Evolutionary conservation across 2,888 invertebrate species (phyloP).

Genomic region (Leistus spinibarbis): DNA sequence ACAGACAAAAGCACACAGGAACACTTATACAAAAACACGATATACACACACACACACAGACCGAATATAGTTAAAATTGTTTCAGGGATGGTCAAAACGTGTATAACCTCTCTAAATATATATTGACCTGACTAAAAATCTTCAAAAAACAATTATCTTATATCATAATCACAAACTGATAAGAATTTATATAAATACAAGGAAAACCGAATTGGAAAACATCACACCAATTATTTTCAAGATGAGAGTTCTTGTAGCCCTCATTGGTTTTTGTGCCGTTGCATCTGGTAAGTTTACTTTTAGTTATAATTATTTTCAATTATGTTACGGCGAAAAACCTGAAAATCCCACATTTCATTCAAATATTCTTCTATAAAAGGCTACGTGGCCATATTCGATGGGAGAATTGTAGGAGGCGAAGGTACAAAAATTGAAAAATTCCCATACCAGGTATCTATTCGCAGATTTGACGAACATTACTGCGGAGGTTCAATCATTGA

Average conservation of each 20-base stretch:
- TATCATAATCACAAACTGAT: too few relatives aligned
- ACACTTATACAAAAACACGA: too few relatives aligned
- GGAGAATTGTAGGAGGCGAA: constrained; percentile 1
- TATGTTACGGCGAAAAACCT: neutral
- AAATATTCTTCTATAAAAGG: neutral
- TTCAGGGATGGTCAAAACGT: too few relatives aligned
- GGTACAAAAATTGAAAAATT: neutral
- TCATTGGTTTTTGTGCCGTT: neutral
- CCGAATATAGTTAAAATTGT: too few relatives aligned
- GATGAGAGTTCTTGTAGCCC: neutral
- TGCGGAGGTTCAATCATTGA: constrained; percentile 28
- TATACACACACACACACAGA: too few relatives aligned
- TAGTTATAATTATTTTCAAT: neutral
- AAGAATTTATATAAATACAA: neutral
- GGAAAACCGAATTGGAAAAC: neutral
- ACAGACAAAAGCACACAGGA: too few relatives aligned
- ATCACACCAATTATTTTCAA: neutral
- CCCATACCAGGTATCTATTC: constrained; percentile 24
- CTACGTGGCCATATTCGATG: neutral
- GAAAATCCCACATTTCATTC: too few relatives aligned
- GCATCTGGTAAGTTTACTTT: neutral
- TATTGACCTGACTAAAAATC: too few relatives aligned
- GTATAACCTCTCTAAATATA: too few relatives aligned
- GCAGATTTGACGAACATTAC: constrained; percentile 7
- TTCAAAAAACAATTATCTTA: too few relatives aligned